These are phyloP conservation scores for Cromileptes altivelis DNA, from an alignment of 2,113 vertebrate species.

Conservation along the genomic window DNA sequence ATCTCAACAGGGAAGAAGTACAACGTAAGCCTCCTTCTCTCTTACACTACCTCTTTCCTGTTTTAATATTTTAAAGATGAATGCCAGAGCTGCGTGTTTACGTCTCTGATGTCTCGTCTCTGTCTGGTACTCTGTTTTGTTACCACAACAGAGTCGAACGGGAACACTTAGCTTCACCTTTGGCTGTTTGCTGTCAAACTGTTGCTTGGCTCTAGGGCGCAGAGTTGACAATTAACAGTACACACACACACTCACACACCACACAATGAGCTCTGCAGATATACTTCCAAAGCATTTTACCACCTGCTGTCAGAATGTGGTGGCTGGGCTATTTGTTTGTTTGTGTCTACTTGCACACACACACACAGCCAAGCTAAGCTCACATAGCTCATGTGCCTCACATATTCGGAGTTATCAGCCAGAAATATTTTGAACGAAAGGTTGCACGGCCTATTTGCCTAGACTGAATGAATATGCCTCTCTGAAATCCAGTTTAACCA, in stretches of 20 bases:
- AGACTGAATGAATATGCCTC: not conserved
- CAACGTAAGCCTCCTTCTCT: not conserved
- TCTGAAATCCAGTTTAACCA: not conserved
- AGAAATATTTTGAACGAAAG: not conserved
- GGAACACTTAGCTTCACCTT: slow-evolving; percentile 56
- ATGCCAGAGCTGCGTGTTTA: slow-evolving; percentile 52
- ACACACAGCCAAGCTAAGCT: not conserved
- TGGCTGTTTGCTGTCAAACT: slow-evolving; percentile 64
- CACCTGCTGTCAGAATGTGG: slow-evolving; percentile 72
- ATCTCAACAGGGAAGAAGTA: not conserved
- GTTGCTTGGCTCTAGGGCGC: slow-evolving; percentile 38
- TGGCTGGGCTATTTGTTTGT: slow-evolving; percentile 51
- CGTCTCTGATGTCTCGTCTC: slow-evolving; percentile 37
- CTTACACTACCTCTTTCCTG: not conserved
- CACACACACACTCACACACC: slow-evolving; percentile 7
- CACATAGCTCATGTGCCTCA: not conserved
- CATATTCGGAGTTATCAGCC: not conserved
- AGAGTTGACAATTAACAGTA: slow-evolving; percentile 42
- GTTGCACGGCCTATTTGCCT: not conserved
- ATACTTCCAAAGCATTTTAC: slow-evolving; percentile 54
- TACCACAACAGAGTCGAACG: slow-evolving; percentile 49
- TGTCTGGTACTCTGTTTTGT: slow-evolving; percentile 52
- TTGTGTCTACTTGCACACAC: slow-evolving; percentile 22
- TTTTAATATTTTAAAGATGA: slow-evolving; percentile 27
- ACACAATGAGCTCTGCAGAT: slow-evolving; percentile 20